Percentiles rank a stretch among this genome's conserved stretches.
These are phyloP conservation scores for Paedocypris sp. DNA, from an alignment of 2,113 vertebrate species.

Conservation along the genomic window DNA sequence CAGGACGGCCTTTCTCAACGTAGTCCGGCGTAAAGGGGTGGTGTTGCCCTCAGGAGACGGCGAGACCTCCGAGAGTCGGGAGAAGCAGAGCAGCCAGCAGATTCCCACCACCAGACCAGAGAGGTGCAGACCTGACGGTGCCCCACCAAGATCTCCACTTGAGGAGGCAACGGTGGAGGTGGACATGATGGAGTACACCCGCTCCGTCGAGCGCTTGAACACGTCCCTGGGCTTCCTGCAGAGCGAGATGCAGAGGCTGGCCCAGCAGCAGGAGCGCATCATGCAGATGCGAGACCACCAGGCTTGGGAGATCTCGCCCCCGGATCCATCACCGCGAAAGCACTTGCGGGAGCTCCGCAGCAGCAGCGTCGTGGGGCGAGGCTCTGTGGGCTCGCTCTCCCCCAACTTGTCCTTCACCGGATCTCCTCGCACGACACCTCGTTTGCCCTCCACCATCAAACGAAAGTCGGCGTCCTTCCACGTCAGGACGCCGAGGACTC, in stretches of 20 bases:
- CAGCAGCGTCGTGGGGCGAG: constrained; percentile 59
- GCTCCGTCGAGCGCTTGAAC: constrained; percentile 88
- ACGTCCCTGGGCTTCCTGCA: constrained; percentile 83
- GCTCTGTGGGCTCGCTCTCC: constrained; percentile 69
- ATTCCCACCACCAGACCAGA: constrained; percentile 40
- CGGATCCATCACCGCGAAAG: constrained; percentile 79
- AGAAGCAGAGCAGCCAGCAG: constrained; percentile 53
- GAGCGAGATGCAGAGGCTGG: constrained; percentile 90
- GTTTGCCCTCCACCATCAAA: constrained; percentile 72
- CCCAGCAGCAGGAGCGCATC: constrained; percentile 88
- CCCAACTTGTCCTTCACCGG: constrained; percentile 65
- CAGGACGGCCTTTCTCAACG: constrained; percentile 87
- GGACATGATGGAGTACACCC: constrained; percentile 82
- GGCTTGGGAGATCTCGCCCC: constrained; percentile 84
- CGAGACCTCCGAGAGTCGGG: constrained; percentile 53
- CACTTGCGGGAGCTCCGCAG: constrained; percentile 73
- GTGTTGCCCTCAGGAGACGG: constrained; percentile 67
- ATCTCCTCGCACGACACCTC: constrained; percentile 66
- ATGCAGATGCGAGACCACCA: constrained; percentile 92
- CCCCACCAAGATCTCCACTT: constrained; percentile 72
- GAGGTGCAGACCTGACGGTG: constrained; percentile 59
- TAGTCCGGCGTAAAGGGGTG: constrained; percentile 81
- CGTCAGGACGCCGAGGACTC: constrained; percentile 74
- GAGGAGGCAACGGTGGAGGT: constrained; percentile 76
- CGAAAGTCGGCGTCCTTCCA: constrained; percentile 78